Evolutionary conservation across 37 sponge, comb jelly and placozoan species (phyloP).

Genomic region (Aplysina aerophoba): DNA sequence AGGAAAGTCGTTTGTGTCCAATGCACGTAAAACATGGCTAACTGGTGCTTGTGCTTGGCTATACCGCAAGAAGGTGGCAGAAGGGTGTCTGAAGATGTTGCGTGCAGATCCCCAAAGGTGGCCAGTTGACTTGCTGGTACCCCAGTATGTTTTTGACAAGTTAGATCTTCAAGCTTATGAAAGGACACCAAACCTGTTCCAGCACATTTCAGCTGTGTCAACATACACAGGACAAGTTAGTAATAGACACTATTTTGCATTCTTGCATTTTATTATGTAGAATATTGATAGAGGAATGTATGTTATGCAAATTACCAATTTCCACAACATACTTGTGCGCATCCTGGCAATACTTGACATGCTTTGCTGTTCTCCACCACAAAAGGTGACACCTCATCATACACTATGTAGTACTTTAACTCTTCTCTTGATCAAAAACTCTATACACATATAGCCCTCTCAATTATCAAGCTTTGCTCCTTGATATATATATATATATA

Average conservation of each 20-base stretch:
- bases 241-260: not conserved
- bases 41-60: conserved; percentile 35
- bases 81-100: not conserved
- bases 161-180: not conserved
- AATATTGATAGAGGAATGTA: too few relatives aligned
- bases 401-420: too few relatives aligned
- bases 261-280: too few relatives aligned
- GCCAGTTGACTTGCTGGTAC: conserved; percentile 37
- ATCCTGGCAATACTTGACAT: too few relatives aligned
- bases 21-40: not conserved
- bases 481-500: not conserved
- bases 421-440: too few relatives aligned
- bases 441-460: not conserved
- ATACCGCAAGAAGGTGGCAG: conserved; percentile 3
- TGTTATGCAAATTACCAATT: too few relatives aligned
- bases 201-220: conserved; percentile 32
- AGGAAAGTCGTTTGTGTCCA: not conserved
- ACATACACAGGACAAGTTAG: conserved; percentile 35
- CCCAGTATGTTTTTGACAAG: conserved; percentile 19
- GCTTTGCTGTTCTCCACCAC: too few relatives aligned
- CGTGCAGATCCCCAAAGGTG: not conserved
- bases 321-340: too few relatives aligned
- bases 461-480: conserved; percentile 1
- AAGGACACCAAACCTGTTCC: conserved; percentile 46
- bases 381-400: too few relatives aligned